These are phyloP conservation scores for Burhinus oedicnemus DNA, from an alignment of 2,113 vertebrate genomes.

Conservation along the genomic window DNA sequence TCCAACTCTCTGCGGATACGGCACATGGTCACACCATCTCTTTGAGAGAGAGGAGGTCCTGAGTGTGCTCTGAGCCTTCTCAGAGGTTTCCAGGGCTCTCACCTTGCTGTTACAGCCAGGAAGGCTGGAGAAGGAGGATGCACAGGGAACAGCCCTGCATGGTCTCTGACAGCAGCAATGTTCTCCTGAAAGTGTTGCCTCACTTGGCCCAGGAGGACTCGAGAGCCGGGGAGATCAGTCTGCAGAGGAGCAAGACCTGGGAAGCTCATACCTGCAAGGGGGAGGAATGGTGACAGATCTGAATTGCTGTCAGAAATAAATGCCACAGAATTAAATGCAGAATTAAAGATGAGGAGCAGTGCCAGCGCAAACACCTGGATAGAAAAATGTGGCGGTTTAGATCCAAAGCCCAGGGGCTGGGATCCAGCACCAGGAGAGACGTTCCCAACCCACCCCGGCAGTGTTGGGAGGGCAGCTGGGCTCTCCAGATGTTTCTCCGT, in stretches of 20 bases:
- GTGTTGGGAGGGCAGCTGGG: background rate
- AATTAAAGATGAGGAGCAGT: background rate
- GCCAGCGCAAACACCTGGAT: background rate
- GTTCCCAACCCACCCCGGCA: background rate
- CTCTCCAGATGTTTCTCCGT: background rate
- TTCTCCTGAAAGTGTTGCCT: background rate
- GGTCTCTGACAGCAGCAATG: background rate
- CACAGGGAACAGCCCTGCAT: rapidly evolving
- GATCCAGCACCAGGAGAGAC: background rate
- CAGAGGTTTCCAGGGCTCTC: background rate
- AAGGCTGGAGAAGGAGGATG: background rate
- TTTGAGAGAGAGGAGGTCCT: background rate
- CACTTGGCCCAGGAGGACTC: background rate
- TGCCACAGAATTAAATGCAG: background rate
- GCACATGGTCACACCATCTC: background rate
- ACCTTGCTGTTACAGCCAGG: background rate
- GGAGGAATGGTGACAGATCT: background rate
- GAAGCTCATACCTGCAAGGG: background rate
- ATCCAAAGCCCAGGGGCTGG: background rate
- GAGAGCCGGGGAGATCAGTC: background rate
- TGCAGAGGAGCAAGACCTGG: background rate
- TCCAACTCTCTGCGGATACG: background rate
- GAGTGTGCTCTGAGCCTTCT: background rate
- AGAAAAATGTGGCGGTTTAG: background rate
- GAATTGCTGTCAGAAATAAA: background rate